Conservation (phyloP, 1,140 invertebrate genomes). For the Grapholita molesta region DNA sequence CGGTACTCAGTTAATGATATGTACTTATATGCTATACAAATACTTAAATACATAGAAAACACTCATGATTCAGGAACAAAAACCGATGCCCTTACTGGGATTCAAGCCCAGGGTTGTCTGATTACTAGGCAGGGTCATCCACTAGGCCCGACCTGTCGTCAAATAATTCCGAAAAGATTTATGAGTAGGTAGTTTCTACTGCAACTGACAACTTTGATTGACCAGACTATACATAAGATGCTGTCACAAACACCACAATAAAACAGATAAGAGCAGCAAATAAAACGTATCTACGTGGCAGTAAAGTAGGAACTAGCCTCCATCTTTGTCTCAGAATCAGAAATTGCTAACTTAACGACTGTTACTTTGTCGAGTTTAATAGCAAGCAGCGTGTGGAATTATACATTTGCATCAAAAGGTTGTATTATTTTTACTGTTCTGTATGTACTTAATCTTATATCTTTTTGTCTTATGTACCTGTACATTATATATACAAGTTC, state of each 20-base stretch:
- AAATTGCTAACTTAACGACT: not conserved
- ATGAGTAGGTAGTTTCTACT: too few relatives aligned
- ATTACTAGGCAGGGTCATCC: too few relatives aligned
- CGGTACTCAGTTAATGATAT: too few relatives aligned
- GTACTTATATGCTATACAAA: too few relatives aligned
- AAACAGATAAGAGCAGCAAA: slow-evolving; percentile 14
- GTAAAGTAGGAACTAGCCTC: not conserved
- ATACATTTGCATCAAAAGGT: not conserved
- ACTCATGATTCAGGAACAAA: too few relatives aligned
- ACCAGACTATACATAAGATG: too few relatives aligned
- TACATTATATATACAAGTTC: too few relatives aligned
- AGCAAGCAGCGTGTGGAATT: not conserved
- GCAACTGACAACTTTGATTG: not conserved
- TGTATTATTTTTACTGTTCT: not conserved
- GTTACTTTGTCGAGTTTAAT: not conserved
- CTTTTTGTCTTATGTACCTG: not conserved
- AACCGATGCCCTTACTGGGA: too few relatives aligned
- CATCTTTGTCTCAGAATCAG: not conserved
- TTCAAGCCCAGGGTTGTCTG: too few relatives aligned
- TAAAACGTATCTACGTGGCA: slow-evolving; percentile 15
- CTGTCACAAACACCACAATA: slow-evolving; percentile 1
- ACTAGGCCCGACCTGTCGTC: too few relatives aligned
- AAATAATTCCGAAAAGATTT: too few relatives aligned
- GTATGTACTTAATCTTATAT: not conserved
- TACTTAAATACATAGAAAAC: too few relatives aligned